Base-by-base conservation (phyloP, 2,888 invertebrate species). In the Scelioninae gen. 1 region DNA sequence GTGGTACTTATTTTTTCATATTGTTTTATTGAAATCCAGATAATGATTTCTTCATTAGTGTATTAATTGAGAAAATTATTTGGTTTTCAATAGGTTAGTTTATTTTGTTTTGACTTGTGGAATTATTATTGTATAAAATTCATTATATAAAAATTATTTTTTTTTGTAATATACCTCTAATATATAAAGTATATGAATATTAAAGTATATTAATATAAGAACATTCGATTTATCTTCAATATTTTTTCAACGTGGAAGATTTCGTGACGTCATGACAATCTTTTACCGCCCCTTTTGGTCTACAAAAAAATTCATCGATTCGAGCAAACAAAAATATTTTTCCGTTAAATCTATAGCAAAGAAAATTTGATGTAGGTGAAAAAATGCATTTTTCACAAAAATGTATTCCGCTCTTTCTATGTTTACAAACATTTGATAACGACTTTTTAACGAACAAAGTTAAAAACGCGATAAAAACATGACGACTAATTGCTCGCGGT, bases 261-360 rank as follows among this genome's bases (percentile, higher is more conserved):
- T 43, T 43, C 5, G 11, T 43, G n/a, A 43, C 43, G n/a, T n/a
- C 43, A 43, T n/a, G 43, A 43, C 43, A 43, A 43, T n/a, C n/a
- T 43, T 43, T 43, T 43, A 23, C 43, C 11, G n/a, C 10, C 11
- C 43, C 43, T 43, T 43, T 43, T 43, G 8, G 43, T 43, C 43
- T 43, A 5, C n/a, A n/a, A 10, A 43, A 43, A 43, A 43, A 43
- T 10, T 43, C 43, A 4, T 23, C 43, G 43, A 23, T 23, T 43
- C 11, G n/a, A 43, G 43, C 43, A 43, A 43, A 43, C 23, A 43
- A 43, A 43, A 43, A 43, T 43, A n/a, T 43, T 43, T 43, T 43
- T 43, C 43, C 43, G 10, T 43, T 43, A 43, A 43, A 43, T 43
- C 43, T 43, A 43, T 5, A n/a, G 23, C 23, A 43, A n/a, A 43